phyloP scores from a whole-genome alignment of 64 coral and sea anemone genomes.

The Montipora foliosa region DNA sequence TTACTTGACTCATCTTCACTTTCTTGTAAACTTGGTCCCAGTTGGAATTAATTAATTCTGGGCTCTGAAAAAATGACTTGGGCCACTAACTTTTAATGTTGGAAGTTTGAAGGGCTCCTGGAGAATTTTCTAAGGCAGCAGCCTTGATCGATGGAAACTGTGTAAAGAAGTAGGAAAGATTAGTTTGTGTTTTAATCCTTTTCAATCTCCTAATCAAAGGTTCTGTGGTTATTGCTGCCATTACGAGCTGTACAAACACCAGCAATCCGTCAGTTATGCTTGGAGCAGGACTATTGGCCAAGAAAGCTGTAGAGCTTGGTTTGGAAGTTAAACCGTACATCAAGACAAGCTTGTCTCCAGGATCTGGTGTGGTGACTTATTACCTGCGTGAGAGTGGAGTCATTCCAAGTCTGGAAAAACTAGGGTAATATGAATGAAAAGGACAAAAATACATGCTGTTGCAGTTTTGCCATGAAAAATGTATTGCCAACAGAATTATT shows the following conservation, averaged over 20 bases:
- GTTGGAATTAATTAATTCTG: too few relatives aligned
- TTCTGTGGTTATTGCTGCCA: slow-evolving; percentile 96
- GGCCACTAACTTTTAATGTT: too few relatives aligned
- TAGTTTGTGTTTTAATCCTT: neutral
- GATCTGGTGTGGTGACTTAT: slow-evolving; percentile 96
- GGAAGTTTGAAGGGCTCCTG: too few relatives aligned
- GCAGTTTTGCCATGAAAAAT: too few relatives aligned
- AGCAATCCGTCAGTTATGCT: slow-evolving; percentile 99
- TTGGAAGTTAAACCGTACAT: slow-evolving; percentile 82
- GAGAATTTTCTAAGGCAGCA: too few relatives aligned
- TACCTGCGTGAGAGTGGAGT: slow-evolving; percentile 97
- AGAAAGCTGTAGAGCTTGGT: slow-evolving; percentile 93
- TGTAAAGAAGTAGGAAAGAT: neutral
- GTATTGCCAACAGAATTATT: too few relatives aligned
- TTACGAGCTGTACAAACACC: slow-evolving; percentile 98
- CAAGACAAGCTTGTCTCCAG: slow-evolving; percentile 94
- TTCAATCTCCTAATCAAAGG: slow-evolving; percentile 29
- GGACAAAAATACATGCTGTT: neutral
- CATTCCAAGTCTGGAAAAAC: slow-evolving; percentile 76
- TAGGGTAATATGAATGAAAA: slow-evolving; percentile 68
- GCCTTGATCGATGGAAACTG: neutral
- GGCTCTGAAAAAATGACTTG: too few relatives aligned
- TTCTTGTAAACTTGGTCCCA: too few relatives aligned
- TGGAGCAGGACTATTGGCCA: slow-evolving; percentile 93
- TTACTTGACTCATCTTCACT: too few relatives aligned